Base-by-base conservation (phyloP, 2,888 invertebrate species). In the Drosophila macrospina region DNA sequence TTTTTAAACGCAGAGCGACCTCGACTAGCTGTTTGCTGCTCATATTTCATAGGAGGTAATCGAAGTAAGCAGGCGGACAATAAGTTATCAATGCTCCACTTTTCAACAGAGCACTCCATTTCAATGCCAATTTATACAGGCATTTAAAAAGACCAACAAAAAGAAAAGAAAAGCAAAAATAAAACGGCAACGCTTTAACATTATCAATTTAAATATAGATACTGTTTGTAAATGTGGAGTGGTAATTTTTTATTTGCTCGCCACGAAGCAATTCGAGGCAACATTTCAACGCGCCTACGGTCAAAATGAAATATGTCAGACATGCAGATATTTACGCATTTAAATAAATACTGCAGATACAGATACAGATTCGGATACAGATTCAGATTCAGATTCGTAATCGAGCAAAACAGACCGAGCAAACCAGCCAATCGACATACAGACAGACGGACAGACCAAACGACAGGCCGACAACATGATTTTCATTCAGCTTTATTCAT, bases 271-370 rank as follows among this genome's bases (percentile, higher is more conserved):
- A 67, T 72, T 59, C 78, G 69, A 71, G 64, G 61, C 78, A 75
- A 78, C 84, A 80, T 83, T 83, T 83, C 84, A 84, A 80, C 83
- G 80, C 76, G 81, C 83, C 82, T 82, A 80, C 80, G 82, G 80
- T 80, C 75, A 78, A 81, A 54, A 81, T 81, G 82, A 81, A 78
- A 81, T 82, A 75, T 75, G 72, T 72, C 73, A 56, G 73, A 76
- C 81, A 81, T 77, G 74, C 77, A 77, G 77, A 80, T 80, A 81
- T 81, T 81, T 81, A 81, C 83, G 80, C 82, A 83, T 80, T 82
- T 82, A 82, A 83, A 82, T 82, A 83, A 82, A 82, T 83, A 74
- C 83, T 56, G 44, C 55, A 55, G 55, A 55, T 34, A 42, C 54
- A 42, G 24, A 32, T 42, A n/a, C n/a, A n/a, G n/a, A n/a, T n/a